Evolutionary conservation across 30 jellyfish, hydroid and myxozoan species (phyloP).

Genomic region (Chironex yamaguchii): DNA sequence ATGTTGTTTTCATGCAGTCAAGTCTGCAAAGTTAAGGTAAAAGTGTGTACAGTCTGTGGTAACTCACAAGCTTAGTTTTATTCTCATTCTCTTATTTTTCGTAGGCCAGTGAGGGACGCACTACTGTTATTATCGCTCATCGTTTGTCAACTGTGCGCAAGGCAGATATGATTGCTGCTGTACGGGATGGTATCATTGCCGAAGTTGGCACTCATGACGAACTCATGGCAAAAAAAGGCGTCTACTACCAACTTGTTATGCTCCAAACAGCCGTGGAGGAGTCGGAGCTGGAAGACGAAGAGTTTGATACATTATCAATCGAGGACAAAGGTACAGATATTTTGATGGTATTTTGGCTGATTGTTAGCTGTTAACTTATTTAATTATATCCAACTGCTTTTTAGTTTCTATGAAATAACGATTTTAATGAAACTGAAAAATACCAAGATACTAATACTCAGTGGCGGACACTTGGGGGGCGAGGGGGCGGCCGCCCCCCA

Average conservation of each 20-base stretch:
- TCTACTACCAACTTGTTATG: conserved; percentile 89
- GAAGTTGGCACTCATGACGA: conserved; percentile 94
- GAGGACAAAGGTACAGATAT: conserved; percentile 69
- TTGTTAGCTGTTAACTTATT: background rate
- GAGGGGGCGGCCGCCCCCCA: too few relatives aligned
- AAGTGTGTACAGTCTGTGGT: too few relatives aligned
- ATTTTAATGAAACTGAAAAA: too few relatives aligned
- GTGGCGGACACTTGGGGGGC: too few relatives aligned
- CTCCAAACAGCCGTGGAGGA: conserved; percentile 79
- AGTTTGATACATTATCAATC: conserved; percentile 8
- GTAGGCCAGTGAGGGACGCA: conserved; percentile 97
- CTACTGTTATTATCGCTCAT: conserved; percentile 96
- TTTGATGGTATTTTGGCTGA: background rate
- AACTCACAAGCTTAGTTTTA: too few relatives aligned
- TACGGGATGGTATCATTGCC: conserved; percentile 86
- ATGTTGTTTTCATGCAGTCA: too few relatives aligned
- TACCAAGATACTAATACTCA: too few relatives aligned
- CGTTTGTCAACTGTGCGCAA: conserved; percentile 93
- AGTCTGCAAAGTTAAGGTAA: too few relatives aligned
- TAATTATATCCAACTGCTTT: too few relatives aligned
- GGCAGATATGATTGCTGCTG: conserved; percentile 93
- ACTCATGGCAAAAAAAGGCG: conserved; percentile 85
- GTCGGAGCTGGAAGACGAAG: conserved; percentile 75
- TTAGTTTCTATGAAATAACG: too few relatives aligned
- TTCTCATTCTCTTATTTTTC: too few relatives aligned